Evolutionary conservation across 2,797 vertebrate species (phyloP).

Genomic region (Lindbergichthys nudifrons): DNA sequence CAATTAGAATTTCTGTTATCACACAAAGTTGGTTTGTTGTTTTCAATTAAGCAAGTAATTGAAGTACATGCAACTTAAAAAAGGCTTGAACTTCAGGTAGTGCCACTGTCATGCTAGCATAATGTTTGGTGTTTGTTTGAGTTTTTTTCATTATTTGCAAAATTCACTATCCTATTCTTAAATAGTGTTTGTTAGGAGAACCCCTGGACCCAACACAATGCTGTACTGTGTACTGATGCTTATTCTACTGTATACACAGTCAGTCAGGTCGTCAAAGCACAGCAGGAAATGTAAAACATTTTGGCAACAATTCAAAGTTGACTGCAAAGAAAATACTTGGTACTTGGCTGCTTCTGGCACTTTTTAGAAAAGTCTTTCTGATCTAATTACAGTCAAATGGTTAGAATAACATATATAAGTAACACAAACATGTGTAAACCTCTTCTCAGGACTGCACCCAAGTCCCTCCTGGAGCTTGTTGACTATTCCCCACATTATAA

Average conservation of each 20-base stretch:
- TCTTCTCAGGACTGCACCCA: not conserved
- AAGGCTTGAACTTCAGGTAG: not conserved
- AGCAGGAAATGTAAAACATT: conserved; percentile 3
- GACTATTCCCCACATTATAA: not conserved
- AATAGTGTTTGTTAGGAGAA: not conserved
- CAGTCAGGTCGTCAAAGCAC: not conserved
- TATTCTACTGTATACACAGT: not conserved
- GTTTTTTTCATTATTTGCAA: not conserved
- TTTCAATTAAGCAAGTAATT: conserved; percentile 14
- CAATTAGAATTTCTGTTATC: conserved; percentile 27
- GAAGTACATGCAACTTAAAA: conserved; percentile 1
- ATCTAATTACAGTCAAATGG: not conserved
- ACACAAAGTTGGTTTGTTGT: conserved; percentile 1
- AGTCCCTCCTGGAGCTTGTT: not conserved
- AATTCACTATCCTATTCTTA: not conserved
- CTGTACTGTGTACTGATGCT: not conserved
- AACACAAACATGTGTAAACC: not conserved
- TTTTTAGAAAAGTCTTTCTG: conserved; percentile 7
- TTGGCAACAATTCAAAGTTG: not conserved
- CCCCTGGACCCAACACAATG: not conserved
- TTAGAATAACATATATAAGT: not conserved
- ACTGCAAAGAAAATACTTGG: conserved; percentile 10
- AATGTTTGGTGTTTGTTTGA: not conserved
- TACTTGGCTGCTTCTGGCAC: conserved; percentile 20
- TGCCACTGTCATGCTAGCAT: not conserved